These are phyloP conservation scores for Kuschelorhynchus macadamiae DNA, from an alignment of 2,888 invertebrate species.

Conservation along the genomic window DNA sequence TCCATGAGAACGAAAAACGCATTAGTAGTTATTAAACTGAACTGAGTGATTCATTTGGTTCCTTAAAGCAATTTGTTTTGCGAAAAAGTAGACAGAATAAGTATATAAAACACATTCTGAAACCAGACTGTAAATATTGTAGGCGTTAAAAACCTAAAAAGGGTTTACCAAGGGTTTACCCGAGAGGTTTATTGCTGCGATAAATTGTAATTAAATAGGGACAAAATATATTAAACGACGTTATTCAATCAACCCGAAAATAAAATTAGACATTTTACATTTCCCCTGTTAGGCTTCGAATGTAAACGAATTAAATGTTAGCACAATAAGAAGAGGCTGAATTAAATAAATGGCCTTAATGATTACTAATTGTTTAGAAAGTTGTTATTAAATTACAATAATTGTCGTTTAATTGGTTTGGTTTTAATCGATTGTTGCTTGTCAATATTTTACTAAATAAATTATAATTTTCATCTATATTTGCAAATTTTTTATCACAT, in stretches of 20 bases:
- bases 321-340: constrained; percentile 15
- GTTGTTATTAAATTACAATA: no score
- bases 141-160: constrained; percentile 39
- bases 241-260: constrained; percentile 42
- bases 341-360: constrained; percentile 24
- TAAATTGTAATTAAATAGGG: constrained; percentile 47
- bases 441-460: no score
- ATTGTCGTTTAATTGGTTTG: no score
- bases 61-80: no score
- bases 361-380: no score
- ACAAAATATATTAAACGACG: constrained; percentile 42
- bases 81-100: not conserved
- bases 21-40: no score
- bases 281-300: not conserved
- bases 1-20: no score
- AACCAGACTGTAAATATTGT: constrained; percentile 17
- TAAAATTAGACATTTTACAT: constrained; percentile 43
- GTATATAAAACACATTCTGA: constrained; percentile 7
- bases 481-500: no score
- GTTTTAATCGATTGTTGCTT: no score
- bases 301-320: constrained; percentile 27
- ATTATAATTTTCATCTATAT: no score
- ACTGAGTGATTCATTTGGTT: no score
- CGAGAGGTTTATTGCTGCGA: constrained; percentile 32
- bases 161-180: constrained; percentile 35